Base-by-base conservation (phyloP, 2,888 invertebrate genomes). In the Pollenia griseotomentosa region DNA sequence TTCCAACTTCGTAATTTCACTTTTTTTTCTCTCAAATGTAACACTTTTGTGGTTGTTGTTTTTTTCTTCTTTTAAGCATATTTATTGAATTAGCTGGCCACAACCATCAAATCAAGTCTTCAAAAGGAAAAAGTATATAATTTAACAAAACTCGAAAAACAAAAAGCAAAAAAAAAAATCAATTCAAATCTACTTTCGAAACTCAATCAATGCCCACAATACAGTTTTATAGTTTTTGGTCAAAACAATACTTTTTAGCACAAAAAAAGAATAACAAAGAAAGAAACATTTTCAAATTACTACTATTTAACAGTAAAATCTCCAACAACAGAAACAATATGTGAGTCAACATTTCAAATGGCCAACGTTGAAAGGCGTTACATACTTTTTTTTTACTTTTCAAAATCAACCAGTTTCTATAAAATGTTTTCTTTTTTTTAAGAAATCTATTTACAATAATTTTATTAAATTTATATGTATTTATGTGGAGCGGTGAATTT, bases 321-420 rank as follows among this genome's bases (percentile, higher is more conserved):
- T 44, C 4, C 16, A 44, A 53, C 12, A 59, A 59, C 46, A 51
- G 6, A 19, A 23, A 6, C 3, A 74, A 16, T n/a, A 48, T 46
- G 42, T 57, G 19, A 23, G 53, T 19, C 51, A 19, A 40, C 19
- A 57, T 68, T 11, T 33, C 33, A 33, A 33, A 40, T 61, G 48
- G 40, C 12, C 57, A 68, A 53, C 68, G 74, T 78, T 73, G 78
- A 86, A 82, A 86, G 74, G 63, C 77, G 71, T 86, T 78, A 85
- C 55, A 68, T 10, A n/a, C 33, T 19, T 16, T 53, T 44, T 73
- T 55, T 61, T 40, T 51, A 33, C 33, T 33, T 55, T 59, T n/a
- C 42, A 40, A 46, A 16, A 19, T 46, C 19, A 71, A 81, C 77
- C 66, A 73, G 81, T 83, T 79, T 74, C 4, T 14, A 46, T 53